These are phyloP conservation scores for Danio rerio DNA, from an alignment of 2,113 vertebrate species.

Conservation along the genomic window DNA sequence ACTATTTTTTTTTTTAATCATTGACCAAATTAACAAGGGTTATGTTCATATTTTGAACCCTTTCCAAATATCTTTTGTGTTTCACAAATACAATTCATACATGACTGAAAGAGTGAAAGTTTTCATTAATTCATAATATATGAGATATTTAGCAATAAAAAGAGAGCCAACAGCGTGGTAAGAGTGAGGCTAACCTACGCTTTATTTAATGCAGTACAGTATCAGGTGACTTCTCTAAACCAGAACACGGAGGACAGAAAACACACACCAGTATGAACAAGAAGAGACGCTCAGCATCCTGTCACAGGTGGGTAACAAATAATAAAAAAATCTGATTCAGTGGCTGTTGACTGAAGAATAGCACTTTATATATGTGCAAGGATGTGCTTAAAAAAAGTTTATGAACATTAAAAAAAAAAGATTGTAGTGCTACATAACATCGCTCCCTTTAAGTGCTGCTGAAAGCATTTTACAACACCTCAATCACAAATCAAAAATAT, in stretches of 20 bases:
- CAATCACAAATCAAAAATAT: constrained; percentile 44
- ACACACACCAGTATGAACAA: constrained; percentile 85
- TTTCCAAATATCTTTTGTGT: too few relatives aligned
- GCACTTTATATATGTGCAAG: background rate
- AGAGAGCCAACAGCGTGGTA: constrained; percentile 56
- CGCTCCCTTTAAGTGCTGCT: constrained; percentile 83
- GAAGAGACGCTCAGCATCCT: constrained; percentile 95
- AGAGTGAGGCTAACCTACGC: constrained; percentile 99
- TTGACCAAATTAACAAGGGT: too few relatives aligned
- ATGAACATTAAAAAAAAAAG: background rate
- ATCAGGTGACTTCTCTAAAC: constrained; percentile 97
- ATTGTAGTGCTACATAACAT: constrained; percentile 74
- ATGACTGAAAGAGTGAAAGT: too few relatives aligned
- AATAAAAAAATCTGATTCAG: too few relatives aligned
- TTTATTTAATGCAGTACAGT: constrained; percentile 99
- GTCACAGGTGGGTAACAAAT: constrained; percentile 74
- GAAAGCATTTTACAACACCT: constrained; percentile 59
- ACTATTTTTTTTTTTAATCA: too few relatives aligned
- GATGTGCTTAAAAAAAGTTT: background rate
- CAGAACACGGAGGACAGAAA: constrained; percentile 89
- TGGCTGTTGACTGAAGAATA: background rate
- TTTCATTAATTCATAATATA: too few relatives aligned
- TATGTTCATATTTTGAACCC: too few relatives aligned
- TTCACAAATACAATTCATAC: too few relatives aligned
- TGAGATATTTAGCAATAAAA: background rate